Evolutionary conservation across 1,140 invertebrate species (phyloP).

Genomic region (Drosophila grimshawi): DNA sequence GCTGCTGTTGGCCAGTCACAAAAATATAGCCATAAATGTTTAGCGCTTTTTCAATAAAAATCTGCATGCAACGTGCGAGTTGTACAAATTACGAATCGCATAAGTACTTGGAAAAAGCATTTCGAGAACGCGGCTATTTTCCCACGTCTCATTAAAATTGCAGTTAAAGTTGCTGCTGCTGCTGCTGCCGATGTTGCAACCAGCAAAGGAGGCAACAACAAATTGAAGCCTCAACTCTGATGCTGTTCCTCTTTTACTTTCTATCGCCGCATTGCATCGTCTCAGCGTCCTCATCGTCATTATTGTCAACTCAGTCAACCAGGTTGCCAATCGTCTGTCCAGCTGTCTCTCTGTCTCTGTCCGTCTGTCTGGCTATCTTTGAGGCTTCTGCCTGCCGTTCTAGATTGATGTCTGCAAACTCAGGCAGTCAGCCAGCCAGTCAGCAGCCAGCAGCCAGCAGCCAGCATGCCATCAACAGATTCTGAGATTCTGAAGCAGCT

Average conservation of each 20-base stretch:
- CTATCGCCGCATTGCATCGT: constrained; percentile 57
- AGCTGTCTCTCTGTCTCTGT: constrained; percentile 34
- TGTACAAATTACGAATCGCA: constrained; percentile 70
- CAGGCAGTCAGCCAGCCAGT: constrained; percentile 15
- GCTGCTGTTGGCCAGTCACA: constrained; percentile 9
- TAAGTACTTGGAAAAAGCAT: constrained; percentile 16
- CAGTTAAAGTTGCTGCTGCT: constrained; percentile 59
- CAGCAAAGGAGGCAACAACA: neutral
- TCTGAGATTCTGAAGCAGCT: constrained; percentile 25
- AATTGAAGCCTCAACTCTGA: constrained; percentile 1
- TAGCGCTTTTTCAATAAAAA: constrained; percentile 59
- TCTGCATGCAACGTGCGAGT: constrained; percentile 79
- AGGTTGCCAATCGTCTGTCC: constrained; percentile 65
- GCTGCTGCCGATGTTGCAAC: too few relatives aligned
- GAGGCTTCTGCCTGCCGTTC: constrained; percentile 64
- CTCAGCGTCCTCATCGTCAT: constrained; percentile 59
- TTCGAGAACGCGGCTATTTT: constrained; percentile 54
- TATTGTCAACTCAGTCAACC: constrained; percentile 76
- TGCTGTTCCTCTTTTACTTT: constrained; percentile 71
- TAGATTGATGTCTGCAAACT: constrained; percentile 73
- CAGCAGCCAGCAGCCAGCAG: constrained; percentile 43
- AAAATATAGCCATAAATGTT: constrained; percentile 81
- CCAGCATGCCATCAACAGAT: constrained; percentile 17
- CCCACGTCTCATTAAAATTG: constrained; percentile 81
- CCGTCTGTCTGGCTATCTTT: constrained; percentile 50